phyloP scores from a whole-genome alignment of 92 coral and sea anemone species.

The Umimayanthus kanabou region DNA sequence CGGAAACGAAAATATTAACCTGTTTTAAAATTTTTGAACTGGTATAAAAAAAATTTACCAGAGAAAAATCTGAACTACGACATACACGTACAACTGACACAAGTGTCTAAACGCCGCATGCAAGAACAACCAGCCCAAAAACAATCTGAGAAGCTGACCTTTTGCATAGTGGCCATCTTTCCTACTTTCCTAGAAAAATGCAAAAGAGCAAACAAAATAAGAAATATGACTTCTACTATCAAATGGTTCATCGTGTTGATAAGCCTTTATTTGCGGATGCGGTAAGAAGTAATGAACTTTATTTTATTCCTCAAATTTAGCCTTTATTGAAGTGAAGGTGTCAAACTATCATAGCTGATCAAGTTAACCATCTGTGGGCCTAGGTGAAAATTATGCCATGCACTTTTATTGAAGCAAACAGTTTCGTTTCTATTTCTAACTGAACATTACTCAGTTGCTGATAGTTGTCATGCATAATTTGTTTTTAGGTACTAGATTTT shows the following conservation, averaged over 20 bases:
- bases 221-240: not conserved
- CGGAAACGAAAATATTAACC: not conserved
- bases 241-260: not conserved
- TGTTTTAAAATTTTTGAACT: too few species aligned
- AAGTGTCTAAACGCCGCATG: not conserved
- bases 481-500: too few species aligned
- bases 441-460: too few species aligned
- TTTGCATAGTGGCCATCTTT: not conserved
- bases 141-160: conserved; percentile 2
- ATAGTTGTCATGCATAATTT: too few species aligned
- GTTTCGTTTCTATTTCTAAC: not conserved
- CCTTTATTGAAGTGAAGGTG: too few species aligned
- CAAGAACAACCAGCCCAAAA: not conserved
- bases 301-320: too few species aligned
- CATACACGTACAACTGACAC: not conserved
- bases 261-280: not conserved
- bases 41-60: too few species aligned
- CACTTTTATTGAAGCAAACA: not conserved
- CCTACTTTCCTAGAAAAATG: conserved; percentile 16
- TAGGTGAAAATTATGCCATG: not conserved
- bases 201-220: not conserved
- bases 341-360: not conserved
- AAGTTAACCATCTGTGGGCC: not conserved
- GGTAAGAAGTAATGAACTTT: not conserved
- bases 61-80: too few species aligned